These are phyloP conservation scores for Ondatra zibethicus DNA, from an alignment of 2,113 vertebrate genomes.

Conservation along the genomic window DNA sequence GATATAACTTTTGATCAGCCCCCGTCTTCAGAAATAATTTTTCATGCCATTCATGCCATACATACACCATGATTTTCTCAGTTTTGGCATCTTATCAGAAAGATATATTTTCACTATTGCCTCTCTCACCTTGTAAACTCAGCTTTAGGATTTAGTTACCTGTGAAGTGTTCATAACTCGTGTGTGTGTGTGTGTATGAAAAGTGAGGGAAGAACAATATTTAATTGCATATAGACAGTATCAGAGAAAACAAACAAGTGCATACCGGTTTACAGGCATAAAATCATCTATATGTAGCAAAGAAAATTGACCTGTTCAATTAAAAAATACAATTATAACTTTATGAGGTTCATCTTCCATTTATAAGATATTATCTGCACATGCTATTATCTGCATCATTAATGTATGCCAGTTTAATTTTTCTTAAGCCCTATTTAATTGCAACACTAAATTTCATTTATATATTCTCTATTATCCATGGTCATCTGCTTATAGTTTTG, in stretches of 20 bases:
- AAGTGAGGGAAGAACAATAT: not conserved
- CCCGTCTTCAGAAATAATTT: not conserved
- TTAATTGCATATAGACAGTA: not conserved
- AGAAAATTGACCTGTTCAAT: conserved; percentile 37
- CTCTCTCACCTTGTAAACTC: conserved; percentile 1
- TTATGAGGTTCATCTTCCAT: conserved; percentile 31
- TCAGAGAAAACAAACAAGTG: not conserved
- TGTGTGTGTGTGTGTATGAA: not conserved
- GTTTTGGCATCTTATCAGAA: not conserved
- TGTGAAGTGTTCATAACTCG: not conserved
- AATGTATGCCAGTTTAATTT: conserved; percentile 42
- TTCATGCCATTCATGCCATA: not conserved
- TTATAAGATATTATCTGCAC: conserved; percentile 14
- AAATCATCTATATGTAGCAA: not conserved
- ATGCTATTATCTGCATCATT: conserved; percentile 43
- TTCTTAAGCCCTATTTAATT: conserved; percentile 36
- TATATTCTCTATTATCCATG: not conserved
- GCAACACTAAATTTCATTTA: conserved; percentile 27
- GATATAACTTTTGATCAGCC: not conserved
- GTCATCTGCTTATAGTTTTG: not conserved
- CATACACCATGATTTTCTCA: not conserved
- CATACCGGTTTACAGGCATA: not conserved
- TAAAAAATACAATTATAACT: conserved; percentile 18
- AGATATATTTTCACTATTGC: not conserved
- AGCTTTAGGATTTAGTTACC: not conserved